Conservation (phyloP, 1,140 invertebrate species). For the Lamellibrachia luymesi region DNA sequence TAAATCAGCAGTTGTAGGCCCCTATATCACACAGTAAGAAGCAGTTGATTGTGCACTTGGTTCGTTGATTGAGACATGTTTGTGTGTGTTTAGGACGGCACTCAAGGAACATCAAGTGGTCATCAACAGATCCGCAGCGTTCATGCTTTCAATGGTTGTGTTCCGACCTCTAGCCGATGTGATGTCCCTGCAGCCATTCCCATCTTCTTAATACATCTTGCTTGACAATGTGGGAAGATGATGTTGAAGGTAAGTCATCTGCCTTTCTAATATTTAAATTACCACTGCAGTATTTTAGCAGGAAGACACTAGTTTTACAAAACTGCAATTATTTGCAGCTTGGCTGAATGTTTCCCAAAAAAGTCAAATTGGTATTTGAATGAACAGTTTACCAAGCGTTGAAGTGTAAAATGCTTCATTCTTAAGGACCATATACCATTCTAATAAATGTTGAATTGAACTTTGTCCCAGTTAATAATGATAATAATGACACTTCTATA, state of each 20-base stretch:
- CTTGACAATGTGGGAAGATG: neutral
- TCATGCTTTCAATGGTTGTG: neutral
- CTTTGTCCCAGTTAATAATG: neutral
- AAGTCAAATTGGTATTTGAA: neutral
- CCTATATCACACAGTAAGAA: neutral
- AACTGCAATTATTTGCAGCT: neutral
- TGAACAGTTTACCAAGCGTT: neutral
- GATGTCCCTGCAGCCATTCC: neutral
- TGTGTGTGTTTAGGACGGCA: neutral
- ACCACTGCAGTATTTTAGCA: no score
- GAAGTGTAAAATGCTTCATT: neutral
- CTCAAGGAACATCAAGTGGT: neutral
- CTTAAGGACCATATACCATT: neutral
- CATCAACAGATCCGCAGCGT: neutral
- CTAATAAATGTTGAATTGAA: neutral
- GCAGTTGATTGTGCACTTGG: neutral
- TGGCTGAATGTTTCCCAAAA: neutral
- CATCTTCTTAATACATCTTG: neutral
- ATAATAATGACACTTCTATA: no score
- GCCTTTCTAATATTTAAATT: neutral
- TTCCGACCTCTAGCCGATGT: neutral
- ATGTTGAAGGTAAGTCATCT: neutral
- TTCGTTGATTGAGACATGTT: neutral
- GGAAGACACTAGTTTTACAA: neutral
- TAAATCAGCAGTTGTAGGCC: neutral